Evolutionary conservation across 2,888 invertebrate genomes (phyloP), one percentile per base, ranked within the genome.

Genomic region (Rotaria magnacalcarata): DNA sequence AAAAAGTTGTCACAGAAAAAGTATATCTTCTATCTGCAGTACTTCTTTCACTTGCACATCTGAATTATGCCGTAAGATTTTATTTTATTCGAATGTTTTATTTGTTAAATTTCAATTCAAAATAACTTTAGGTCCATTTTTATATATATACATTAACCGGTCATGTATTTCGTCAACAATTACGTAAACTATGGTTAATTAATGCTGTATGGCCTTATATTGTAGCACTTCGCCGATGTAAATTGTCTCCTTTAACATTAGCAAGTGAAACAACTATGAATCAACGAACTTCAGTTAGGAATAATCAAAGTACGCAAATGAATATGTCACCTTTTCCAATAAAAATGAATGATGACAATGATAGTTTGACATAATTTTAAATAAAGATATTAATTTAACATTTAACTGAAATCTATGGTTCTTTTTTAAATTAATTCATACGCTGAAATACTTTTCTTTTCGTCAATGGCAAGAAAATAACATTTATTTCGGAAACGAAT

Each of bases 81-180:
- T 8, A 7, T 8, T n/a, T 58, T 58, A 8, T 16, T n/a, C 3
- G n/a, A 60, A 60, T 14, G 14, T 34, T 34, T 8, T 14, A 2
- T 50, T 50, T 14, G 50, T 60, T 27, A 54, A 14, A 14, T 11
- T 14, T 52, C 14, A 14, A 52, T 52, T 54, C 6, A 47, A 47
- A 47, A 47, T 47, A 47, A 47, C 11, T 54, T 27, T 14, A 67
- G 67, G 19, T 80, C 11, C 80, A 80, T 80, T 80, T 80, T 47
- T 80, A 80, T 43, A 80, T 80, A 47, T 80, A 80, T 47, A 80
- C 80, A 47, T 47, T 80, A 2, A 80, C 80, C 0, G 80, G 80
- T 80, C 47, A 47, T 24, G 80, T 80, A 47, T 80, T 80, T 80
- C 80, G 80, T 16, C 80, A 80, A 47, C 80, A 80, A 47, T 80